Evolutionary conservation across 2,797 vertebrate species (phyloP).

Genomic region (Toxotes lorentzi): DNA sequence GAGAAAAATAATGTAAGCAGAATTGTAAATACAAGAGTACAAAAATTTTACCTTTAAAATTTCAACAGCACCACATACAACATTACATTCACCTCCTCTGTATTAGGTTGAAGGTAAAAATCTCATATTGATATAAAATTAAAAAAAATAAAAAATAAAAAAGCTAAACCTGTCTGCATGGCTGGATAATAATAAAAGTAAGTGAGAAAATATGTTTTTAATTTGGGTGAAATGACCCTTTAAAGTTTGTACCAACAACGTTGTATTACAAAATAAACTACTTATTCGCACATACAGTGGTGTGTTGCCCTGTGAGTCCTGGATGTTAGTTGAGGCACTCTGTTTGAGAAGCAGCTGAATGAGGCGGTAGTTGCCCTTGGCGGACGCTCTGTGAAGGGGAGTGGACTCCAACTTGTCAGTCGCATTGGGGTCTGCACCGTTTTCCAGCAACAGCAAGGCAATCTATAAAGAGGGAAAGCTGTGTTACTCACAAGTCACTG

Average conservation of each 20-base stretch:
- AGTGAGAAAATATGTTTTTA: constrained; percentile 2
- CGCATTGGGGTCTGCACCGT: constrained; percentile 92
- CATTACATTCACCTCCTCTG: not conserved
- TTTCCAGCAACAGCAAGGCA: constrained; percentile 91
- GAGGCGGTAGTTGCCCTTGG: constrained; percentile 94
- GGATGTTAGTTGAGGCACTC: constrained; percentile 94
- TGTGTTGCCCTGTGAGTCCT: constrained; percentile 96
- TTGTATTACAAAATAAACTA: not conserved
- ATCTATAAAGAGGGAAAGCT: constrained; percentile 83
- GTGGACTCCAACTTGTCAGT: constrained; percentile 93
- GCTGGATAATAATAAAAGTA: not conserved
- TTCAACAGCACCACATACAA: not conserved
- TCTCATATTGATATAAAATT: not conserved
- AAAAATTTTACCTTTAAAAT: not conserved
- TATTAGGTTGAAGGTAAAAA: not conserved
- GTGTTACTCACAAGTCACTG: not conserved
- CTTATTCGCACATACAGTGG: constrained; percentile 87
- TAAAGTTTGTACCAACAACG: not conserved
- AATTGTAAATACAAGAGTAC: not conserved
- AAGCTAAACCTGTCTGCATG: not conserved
- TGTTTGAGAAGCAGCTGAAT: constrained; percentile 94
- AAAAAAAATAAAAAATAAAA: not conserved
- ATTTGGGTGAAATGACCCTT: not conserved
- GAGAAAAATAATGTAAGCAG: not conserved
- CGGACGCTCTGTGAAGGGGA: constrained; percentile 93